Conservation (phyloP, 2,888 invertebrate genomes). For the Amorpha juglandis region DNA sequence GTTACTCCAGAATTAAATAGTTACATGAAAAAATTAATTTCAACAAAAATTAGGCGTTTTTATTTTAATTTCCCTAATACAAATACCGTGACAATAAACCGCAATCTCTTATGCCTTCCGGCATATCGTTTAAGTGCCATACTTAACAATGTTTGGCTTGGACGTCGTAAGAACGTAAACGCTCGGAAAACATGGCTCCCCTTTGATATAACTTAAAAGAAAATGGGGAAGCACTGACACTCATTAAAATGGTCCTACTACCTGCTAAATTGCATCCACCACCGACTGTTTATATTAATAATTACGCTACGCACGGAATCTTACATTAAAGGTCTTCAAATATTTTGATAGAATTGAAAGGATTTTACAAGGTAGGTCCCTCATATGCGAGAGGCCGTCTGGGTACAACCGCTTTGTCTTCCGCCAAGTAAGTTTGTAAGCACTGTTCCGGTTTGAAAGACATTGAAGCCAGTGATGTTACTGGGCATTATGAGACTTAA, state of each 20-base stretch:
- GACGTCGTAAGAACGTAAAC: slow-evolving; percentile 60
- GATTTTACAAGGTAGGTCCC: too few relatives aligned
- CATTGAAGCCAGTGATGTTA: too few relatives aligned
- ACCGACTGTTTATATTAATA: background rate
- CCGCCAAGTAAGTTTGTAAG: too few relatives aligned
- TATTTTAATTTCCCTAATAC: background rate
- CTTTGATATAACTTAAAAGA: slow-evolving; percentile 57
- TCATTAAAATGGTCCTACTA: slow-evolving; percentile 39
- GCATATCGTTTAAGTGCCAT: slow-evolving; percentile 54
- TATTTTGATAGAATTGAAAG: too few relatives aligned
- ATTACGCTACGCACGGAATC: background rate
- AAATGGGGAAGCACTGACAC: slow-evolving; percentile 43
- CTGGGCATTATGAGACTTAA: too few relatives aligned
- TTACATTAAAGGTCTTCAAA: background rate
- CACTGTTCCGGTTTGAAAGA: too few relatives aligned
- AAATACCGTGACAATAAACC: slow-evolving; percentile 23
- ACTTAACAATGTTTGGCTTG: slow-evolving; percentile 66
- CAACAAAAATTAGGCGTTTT: too few relatives aligned
- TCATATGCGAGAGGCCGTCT: too few relatives aligned
- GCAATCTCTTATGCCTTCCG: slow-evolving; percentile 38
- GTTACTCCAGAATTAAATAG: too few relatives aligned
- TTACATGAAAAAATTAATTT: too few relatives aligned
- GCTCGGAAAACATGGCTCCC: slow-evolving; percentile 57
- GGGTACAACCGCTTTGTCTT: too few relatives aligned
- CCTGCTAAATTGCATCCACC: slow-evolving; percentile 5